Conservation (phyloP, 1,140 invertebrate species). For the Drosophila ogumai region DNA sequence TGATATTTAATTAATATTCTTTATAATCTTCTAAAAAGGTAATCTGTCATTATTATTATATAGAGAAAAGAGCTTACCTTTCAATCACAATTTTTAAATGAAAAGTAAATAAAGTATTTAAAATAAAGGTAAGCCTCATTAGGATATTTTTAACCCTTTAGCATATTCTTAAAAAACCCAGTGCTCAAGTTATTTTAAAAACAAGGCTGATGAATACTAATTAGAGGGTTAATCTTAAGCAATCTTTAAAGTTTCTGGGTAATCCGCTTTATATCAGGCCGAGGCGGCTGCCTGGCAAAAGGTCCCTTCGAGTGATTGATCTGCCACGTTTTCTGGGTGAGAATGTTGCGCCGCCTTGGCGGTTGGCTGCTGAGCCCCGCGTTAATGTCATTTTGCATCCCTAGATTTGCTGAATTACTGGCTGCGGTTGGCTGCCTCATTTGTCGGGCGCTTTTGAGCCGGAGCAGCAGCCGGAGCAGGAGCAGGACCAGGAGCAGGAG, state of each 20-base stretch:
- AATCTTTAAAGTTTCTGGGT: constrained; percentile 7
- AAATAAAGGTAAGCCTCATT: neutral
- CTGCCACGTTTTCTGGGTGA: constrained; percentile 16
- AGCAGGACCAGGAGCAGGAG: constrained; percentile 1
- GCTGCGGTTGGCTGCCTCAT: constrained; percentile 78
- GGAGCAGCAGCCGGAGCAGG: constrained; percentile 4
- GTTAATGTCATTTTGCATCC: constrained; percentile 42
- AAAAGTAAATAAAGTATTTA: neutral
- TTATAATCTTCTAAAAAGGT: too few species aligned
- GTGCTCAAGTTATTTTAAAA: neutral
- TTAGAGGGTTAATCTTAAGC: constrained; percentile 16
- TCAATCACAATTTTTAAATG: too few species aligned
- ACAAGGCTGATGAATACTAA: constrained; percentile 9
- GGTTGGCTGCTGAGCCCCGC: constrained; percentile 29
- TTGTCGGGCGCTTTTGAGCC: constrained; percentile 48
- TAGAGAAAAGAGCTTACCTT: neutral
- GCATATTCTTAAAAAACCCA: neutral
- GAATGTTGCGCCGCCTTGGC: constrained; percentile 13
- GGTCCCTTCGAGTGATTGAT: constrained; percentile 26
- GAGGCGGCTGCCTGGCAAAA: neutral
- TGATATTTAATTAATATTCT: too few species aligned
- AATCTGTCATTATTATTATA: neutral
- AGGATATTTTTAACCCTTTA: neutral
- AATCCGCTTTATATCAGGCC: neutral
- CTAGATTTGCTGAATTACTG: constrained; percentile 70